Evolutionary conservation across 2,113 vertebrate genomes (phyloP), one percentile per base, ranked within the genome.

Genomic region (Ornithorhynchus anatinus): DNA sequence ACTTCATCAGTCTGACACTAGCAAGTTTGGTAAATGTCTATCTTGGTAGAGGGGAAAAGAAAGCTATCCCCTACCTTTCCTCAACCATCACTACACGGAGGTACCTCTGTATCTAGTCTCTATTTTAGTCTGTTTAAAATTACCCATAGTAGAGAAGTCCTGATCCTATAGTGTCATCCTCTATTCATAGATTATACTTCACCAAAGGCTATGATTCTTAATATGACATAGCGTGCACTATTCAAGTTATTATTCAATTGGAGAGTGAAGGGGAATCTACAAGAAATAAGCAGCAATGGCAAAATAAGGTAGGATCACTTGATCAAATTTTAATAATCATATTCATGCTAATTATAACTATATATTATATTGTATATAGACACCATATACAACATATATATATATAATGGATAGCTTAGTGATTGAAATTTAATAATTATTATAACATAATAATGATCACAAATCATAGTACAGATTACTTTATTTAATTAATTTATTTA

Each of bases 161-260:
- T 77, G 40, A 40, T 5, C 37, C 68, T 37, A 50, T 35, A 42
- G 32, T 44, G 7, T 33, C 27, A 72, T n/a, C 15, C n/a, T 57
- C 32, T 67, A 37, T 22, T 19, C 37, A 62, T n/a, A 69, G 20
- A 67, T 47, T 13, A 20, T 25, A 3, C 9, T 51, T 66, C 42
- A 54, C 43, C 53, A 48, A 70, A 72, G 43, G 23, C 56, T 11
- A 43, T 36, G 69, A 72, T 72, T 84, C 60, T 72, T 66, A 82
- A 78, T 68, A 73, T 73, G 40, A 38, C 36, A 65, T 8, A 62
- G 78, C 60, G 35, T 6, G 44, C 69, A 19, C 25, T 69, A 59
- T 8, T 33, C 57, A 19, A 42, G 13, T 61, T 15, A 64, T n/a
- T 5, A 51, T 70, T 57, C 45, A 67, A 53, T 40, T 77, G 58